Evolutionary conservation across 2,797 vertebrate genomes (phyloP), one percentile per base, ranked within the genome.

Genomic region (Adrianichthys oophorus): DNA sequence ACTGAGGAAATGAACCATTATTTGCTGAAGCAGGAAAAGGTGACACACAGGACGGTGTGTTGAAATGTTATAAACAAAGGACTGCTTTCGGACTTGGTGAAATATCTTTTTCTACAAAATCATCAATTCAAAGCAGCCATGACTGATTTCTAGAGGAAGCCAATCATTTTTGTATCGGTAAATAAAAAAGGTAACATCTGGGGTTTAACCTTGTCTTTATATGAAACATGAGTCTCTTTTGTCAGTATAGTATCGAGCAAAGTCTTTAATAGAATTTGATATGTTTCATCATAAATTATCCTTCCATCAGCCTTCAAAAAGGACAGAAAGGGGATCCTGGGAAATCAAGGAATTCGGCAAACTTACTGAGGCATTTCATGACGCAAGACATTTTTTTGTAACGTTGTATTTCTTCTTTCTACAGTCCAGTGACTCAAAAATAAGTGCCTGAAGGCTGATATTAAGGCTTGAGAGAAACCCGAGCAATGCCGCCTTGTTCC

Each of bases 341-440:
- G 72, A 75, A 69, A 84, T 79, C 37, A 63, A 79, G 49, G 48
- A 83, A 82, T 80, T 61, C 70, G 79, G 54, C 56, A 49, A 68
- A 53, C 58, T 62, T 48, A 58, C 52, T 78, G 18, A 61, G 67
- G 63, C 75, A 68, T 85, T 79, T 75, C 19, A 71, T 79, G 67
- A 78, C 32, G 65, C 79, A 40, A 51, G 62, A 47, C 2, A 49
- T 15, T 32, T 49, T 32, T 57, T 48, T 8, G 21, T 62, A 32
- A 50, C 15, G 4, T 51, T 56, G 52, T 77, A 54, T 53, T 53
- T 48, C 32, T 59, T 69, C 61, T 75, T 57, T 52, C 16, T 62
- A 53, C 23, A 50, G 46, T 55, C 41, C 55, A 75, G 72, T 85
- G 68, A 88, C 62, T 78, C 65, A 83, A 79, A 80, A 85, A 77